Evolutionary conservation across 2,888 invertebrate genomes (phyloP).

Genomic region (Eupithecia subfuscata): DNA sequence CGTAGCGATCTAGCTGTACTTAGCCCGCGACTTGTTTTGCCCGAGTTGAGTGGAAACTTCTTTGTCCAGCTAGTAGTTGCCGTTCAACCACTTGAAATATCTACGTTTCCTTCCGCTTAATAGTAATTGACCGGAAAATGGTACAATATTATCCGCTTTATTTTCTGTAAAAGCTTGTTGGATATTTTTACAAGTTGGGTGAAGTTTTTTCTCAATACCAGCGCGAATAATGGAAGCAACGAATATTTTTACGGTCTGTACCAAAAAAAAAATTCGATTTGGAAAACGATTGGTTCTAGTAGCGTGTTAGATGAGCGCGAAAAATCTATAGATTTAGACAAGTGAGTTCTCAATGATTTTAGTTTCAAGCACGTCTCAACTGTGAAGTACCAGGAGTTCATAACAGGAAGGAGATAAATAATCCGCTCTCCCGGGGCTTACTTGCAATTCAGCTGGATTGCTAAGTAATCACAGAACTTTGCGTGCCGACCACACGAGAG

Average conservation of each 20-base stretch:
- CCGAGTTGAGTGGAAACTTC: conserved; percentile 44
- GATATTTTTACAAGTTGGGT: conserved; percentile 18
- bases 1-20: conserved; percentile 3
- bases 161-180: conserved; percentile 29
- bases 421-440: conserved; percentile 27
- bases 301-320: no score
- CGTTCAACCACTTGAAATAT: conserved; percentile 37
- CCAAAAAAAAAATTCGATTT: not conserved
- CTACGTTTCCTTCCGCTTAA: conserved; percentile 30
- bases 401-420: conserved; percentile 31
- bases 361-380: conserved; percentile 5
- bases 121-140: conserved; percentile 37
- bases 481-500: conserved; percentile 30
- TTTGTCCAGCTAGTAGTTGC: conserved; percentile 36
- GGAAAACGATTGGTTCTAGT: not conserved
- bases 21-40: conserved; percentile 44
- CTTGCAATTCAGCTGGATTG: conserved; percentile 33
- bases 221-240: not conserved
- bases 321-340: not conserved
- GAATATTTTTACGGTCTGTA: not conserved
- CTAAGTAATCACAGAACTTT: conserved; percentile 38
- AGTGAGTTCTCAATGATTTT: conserved; percentile 1
- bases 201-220: not conserved
- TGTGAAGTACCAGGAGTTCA: conserved; percentile 25
- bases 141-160: conserved; percentile 23